Evolutionary conservation across 2,113 vertebrate species (phyloP).

Genomic region (Toxostoma redivivum): DNA sequence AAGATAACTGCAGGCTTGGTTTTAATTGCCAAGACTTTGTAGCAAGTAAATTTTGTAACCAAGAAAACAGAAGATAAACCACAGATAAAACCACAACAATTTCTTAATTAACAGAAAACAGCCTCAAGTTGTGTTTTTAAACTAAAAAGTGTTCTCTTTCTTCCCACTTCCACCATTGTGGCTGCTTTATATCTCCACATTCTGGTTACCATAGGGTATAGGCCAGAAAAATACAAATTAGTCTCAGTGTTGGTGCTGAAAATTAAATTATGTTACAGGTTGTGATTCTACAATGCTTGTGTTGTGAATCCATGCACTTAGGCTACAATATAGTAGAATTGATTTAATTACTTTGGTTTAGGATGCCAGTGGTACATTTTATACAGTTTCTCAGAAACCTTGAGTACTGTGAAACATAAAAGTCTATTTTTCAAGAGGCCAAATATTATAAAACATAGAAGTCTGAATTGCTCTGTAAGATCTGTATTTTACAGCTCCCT

Average conservation of each 20-base stretch:
- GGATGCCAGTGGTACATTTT: background rate
- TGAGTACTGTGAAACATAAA: background rate
- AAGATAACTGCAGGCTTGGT: background rate
- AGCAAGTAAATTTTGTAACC: background rate
- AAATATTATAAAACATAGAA: background rate
- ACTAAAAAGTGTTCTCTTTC: background rate
- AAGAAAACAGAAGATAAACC: background rate
- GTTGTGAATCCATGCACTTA: background rate
- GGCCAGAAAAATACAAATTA: background rate
- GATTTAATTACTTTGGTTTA: background rate
- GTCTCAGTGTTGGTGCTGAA: background rate
- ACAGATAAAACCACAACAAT: conserved; percentile 20
- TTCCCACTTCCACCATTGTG: background rate
- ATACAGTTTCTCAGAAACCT: background rate
- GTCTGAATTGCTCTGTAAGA: background rate
- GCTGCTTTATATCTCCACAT: background rate
- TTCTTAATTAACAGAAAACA: conserved; percentile 37
- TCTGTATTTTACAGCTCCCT: background rate
- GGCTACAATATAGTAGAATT: background rate
- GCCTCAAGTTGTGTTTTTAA: background rate
- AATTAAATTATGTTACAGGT: background rate
- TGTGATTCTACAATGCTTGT: background rate
- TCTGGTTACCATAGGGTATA: background rate
- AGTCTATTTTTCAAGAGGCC: background rate
- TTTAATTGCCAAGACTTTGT: conserved; percentile 15